Evolutionary conservation across 2,113 vertebrate species (phyloP).

Genomic region (Oxyruncus cristatus): DNA sequence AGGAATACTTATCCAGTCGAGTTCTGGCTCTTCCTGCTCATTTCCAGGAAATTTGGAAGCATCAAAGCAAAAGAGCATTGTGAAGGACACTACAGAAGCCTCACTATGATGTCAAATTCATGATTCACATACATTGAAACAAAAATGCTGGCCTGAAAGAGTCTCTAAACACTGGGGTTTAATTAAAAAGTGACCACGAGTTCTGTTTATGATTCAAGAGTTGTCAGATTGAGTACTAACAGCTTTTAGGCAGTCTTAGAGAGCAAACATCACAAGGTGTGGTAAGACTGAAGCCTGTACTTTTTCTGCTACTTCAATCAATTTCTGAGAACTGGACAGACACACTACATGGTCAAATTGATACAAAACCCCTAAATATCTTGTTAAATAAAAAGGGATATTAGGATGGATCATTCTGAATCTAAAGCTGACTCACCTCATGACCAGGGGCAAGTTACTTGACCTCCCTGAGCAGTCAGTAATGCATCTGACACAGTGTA

Average conservation of each 20-base stretch:
- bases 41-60: background rate
- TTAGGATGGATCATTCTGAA: background rate
- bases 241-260: background rate
- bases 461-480: background rate
- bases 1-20: background rate
- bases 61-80: background rate
- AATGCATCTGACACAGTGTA: background rate
- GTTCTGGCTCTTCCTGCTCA: background rate
- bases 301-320: background rate
- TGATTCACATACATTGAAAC: rapidly evolving
- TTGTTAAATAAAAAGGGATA: background rate
- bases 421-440: background rate
- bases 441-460: rapidly evolving
- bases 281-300: background rate
- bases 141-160: background rate
- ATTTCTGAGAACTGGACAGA: background rate
- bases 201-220: background rate
- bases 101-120: background rate
- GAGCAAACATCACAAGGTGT: rapidly evolving
- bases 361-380: background rate
- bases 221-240: background rate
- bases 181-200: background rate
- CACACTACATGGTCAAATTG: rapidly evolving
- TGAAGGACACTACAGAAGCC: background rate
- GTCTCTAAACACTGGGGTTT: background rate